phyloP scores from a whole-genome alignment of 2,113 vertebrate species.

The Scortum barcoo region DNA sequence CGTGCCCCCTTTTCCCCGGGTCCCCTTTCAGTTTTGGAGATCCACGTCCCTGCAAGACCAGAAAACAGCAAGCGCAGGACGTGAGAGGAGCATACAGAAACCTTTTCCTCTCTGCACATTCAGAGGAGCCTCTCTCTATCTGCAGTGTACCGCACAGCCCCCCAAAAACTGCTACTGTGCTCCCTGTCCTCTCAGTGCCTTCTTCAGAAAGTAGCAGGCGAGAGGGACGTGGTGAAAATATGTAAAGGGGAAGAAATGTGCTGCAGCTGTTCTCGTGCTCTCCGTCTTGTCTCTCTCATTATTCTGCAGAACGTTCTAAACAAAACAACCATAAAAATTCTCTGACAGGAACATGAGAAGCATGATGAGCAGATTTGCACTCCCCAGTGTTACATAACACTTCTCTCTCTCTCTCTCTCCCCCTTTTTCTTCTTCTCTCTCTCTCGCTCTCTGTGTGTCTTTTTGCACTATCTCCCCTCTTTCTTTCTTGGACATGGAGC shows the following conservation, averaged over 20 bases:
- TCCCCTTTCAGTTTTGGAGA: constrained; percentile 52
- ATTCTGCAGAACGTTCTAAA: constrained; percentile 62
- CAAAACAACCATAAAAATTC: constrained; percentile 75
- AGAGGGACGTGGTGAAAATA: constrained; percentile 36
- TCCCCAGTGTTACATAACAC: constrained; percentile 75
- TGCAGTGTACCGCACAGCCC: constrained; percentile 53
- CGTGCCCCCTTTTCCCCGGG: constrained; percentile 57
- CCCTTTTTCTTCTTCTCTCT: constrained; percentile 15
- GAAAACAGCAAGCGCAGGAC: constrained; percentile 50
- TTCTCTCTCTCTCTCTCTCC: constrained; percentile 42
- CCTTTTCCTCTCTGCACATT: constrained; percentile 40
- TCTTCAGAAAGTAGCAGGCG: constrained; percentile 46
- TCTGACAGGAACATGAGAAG: constrained; percentile 78
- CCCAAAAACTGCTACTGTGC: constrained; percentile 36
- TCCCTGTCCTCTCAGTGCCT: constrained; percentile 53
- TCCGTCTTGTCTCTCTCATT: constrained; percentile 63
- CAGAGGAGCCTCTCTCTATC: constrained; percentile 39
- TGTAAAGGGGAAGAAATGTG: constrained; percentile 42
- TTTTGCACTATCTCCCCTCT: constrained; percentile 55
- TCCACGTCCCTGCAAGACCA: constrained; percentile 70
- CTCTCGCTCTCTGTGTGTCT: constrained; percentile 43
- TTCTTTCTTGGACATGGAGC: constrained; percentile 67
- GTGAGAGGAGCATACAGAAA: constrained; percentile 45
- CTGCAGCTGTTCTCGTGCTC: constrained; percentile 64
- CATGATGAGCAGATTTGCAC: constrained; percentile 82